A percentile compares a stretch with the other conserved stretches of the same genome.
phyloP scores from a whole-genome alignment of 2,797 vertebrate genomes.

The Cuniculus paca region DNA sequence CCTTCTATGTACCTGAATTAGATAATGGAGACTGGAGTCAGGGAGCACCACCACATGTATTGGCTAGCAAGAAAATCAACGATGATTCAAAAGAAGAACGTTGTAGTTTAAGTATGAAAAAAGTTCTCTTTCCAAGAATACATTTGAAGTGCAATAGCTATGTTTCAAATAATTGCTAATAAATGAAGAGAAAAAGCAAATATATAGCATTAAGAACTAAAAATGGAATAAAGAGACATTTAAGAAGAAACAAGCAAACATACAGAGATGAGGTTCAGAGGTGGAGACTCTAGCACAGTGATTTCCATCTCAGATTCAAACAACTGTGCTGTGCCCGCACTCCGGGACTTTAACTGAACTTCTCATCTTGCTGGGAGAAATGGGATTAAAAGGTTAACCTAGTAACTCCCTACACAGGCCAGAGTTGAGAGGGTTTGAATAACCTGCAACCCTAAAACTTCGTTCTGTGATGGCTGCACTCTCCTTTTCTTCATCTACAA shows the following conservation, averaged over 20 bases:
- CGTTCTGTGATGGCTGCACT: not conserved
- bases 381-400: not conserved
- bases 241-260: not conserved
- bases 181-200: slow-evolving; percentile 29
- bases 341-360: not conserved
- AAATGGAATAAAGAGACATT: not conserved
- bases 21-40: too few species aligned
- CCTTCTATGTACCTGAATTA: not conserved
- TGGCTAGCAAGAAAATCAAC: not conserved
- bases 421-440: not conserved
- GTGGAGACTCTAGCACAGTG: not conserved
- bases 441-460: not conserved
- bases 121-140: not conserved
- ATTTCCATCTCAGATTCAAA: not conserved
- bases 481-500: not conserved
- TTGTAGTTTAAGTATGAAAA: not conserved
- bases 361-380: not conserved
- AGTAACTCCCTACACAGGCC: not conserved
- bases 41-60: not conserved
- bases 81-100: not conserved
- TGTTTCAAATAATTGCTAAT: not conserved
- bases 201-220: not conserved
- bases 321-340: not conserved
- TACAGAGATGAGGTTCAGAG: not conserved
- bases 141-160: not conserved